A percentile compares a stretch with the other conserved stretches of the same genome.
Conservation (phyloP, 2,797 vertebrate species). For the Microctenopoma steveboyesi region DNA sequence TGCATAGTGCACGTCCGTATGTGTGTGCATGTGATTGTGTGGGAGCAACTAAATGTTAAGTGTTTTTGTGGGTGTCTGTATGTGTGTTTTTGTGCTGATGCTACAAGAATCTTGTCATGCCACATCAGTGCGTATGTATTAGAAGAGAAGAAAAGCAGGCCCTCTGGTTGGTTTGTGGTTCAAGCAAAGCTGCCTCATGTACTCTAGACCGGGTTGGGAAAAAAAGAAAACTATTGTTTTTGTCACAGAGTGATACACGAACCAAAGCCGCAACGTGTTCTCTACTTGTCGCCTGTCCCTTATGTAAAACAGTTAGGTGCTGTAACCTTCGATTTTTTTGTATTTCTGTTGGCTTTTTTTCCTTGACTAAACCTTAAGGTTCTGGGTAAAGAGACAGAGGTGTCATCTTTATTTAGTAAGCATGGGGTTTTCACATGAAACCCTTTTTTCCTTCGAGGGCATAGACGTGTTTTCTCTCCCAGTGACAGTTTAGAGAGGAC, state of each 20-base stretch:
- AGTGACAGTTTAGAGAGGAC: slow-evolving; percentile 66
- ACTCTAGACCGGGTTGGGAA: slow-evolving; percentile 50
- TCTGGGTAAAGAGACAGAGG: slow-evolving; percentile 79
- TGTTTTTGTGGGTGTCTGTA: slow-evolving; percentile 36
- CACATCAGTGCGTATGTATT: slow-evolving; percentile 63
- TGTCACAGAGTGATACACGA: slow-evolving; percentile 72
- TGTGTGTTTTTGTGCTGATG: slow-evolving; percentile 57
- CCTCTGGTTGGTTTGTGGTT: slow-evolving; percentile 81
- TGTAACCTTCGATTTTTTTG: slow-evolving; percentile 72
- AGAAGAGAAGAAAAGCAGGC: slow-evolving; percentile 72
- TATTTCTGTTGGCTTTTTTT: slow-evolving; percentile 59
- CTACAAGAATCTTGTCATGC: slow-evolving; percentile 65
- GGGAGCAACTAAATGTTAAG: slow-evolving; percentile 11
- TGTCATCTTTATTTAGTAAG: slow-evolving; percentile 66
- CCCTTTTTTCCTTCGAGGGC: slow-evolving; percentile 64
- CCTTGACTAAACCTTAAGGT: slow-evolving; percentile 56
- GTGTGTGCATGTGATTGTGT: slow-evolving; percentile 4
- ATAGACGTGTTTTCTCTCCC: slow-evolving; percentile 61
- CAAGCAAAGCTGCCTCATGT: slow-evolving; percentile 58
- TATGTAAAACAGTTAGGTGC: slow-evolving; percentile 77
- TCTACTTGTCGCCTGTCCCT: slow-evolving; percentile 59
- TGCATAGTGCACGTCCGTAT: neutral
- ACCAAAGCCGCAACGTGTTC: slow-evolving; percentile 78
- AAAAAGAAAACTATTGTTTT: slow-evolving; percentile 77
- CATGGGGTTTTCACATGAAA: slow-evolving; percentile 76